phyloP scores from a whole-genome alignment of 2,888 invertebrate genomes.

The Ectemnius cavifrons region DNA sequence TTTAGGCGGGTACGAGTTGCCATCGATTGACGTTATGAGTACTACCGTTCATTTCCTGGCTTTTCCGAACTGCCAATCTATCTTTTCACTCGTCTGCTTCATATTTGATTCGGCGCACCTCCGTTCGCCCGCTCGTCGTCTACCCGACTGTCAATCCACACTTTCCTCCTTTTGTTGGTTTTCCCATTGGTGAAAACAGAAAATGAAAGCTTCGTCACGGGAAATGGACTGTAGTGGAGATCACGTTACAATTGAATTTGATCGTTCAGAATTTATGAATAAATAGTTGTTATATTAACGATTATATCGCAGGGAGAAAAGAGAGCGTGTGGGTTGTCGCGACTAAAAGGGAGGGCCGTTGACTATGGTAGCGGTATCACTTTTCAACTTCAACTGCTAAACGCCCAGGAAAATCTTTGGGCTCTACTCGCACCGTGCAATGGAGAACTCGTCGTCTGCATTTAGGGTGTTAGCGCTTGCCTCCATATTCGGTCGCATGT shows the following conservation, averaged over 20 bases:
- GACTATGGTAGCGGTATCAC: conserved; percentile 30
- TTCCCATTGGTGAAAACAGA: conserved; percentile 15
- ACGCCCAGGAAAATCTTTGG: too few species aligned
- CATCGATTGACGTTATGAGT: conserved; percentile 69
- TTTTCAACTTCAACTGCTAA: conserved; percentile 25
- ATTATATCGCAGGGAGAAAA: conserved; percentile 70
- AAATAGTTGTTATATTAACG: conserved; percentile 76
- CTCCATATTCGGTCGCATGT: too few species aligned
- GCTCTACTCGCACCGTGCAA: not conserved
- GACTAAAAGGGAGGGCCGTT: conserved; percentile 30
- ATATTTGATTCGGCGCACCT: conserved; percentile 7
- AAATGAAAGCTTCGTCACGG: conserved; percentile 30
- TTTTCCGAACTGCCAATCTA: conserved; percentile 2
- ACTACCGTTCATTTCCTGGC: conserved; percentile 72
- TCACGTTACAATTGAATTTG: conserved; percentile 78
- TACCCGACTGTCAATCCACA: not conserved
- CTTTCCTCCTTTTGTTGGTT: conserved; percentile 1
- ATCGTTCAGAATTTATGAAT: conserved; percentile 78
- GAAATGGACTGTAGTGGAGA: conserved; percentile 72
- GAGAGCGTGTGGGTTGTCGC: conserved; percentile 52
- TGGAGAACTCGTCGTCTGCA: not conserved
- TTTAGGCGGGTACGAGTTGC: conserved; percentile 63
- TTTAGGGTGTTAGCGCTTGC: too few species aligned
- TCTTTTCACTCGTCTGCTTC: conserved; percentile 11
- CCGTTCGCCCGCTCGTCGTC: not conserved